phyloP scores from a whole-genome alignment of 2,113 vertebrate species.

The Galbula dea region DNA sequence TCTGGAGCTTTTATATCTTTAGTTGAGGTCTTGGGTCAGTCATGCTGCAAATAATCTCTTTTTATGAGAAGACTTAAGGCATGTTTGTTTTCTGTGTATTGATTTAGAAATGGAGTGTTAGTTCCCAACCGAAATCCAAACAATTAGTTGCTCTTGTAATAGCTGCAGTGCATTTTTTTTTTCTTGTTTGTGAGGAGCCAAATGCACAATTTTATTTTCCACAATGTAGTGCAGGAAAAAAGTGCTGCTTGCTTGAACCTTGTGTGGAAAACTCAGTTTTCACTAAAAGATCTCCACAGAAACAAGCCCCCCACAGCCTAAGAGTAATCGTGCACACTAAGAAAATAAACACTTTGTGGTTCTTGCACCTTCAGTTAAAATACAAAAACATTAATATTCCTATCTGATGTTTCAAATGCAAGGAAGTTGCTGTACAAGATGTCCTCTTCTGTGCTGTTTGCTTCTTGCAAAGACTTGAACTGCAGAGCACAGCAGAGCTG shows the following conservation, averaged over 20 bases:
- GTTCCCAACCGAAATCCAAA: not conserved
- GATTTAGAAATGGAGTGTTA: not conserved
- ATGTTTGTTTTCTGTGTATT: not conserved
- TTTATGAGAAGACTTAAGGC: conserved; percentile 14
- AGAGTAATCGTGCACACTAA: not conserved
- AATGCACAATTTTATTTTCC: not conserved
- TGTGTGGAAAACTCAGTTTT: not conserved
- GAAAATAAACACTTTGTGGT: not conserved
- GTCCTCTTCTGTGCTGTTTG: not conserved
- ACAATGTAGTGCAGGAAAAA: not conserved
- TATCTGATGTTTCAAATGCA: not conserved
- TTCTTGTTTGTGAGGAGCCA: not conserved
- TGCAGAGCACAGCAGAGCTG: not conserved
- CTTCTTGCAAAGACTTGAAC: not conserved
- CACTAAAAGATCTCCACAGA: not conserved
- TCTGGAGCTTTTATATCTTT: conserved; percentile 7
- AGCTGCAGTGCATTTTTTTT: not conserved
- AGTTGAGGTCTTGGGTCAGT: conserved; percentile 12
- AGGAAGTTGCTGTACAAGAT: not conserved
- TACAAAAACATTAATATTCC: not conserved
- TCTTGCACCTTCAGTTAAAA: not conserved
- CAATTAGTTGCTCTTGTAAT: not conserved
- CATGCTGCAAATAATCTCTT: conserved; percentile 36
- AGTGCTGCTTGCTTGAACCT: not conserved
- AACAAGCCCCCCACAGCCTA: not conserved